These are phyloP conservation scores for Phasianus colchicus DNA, from an alignment of 2,113 vertebrate species.

Conservation along the genomic window DNA sequence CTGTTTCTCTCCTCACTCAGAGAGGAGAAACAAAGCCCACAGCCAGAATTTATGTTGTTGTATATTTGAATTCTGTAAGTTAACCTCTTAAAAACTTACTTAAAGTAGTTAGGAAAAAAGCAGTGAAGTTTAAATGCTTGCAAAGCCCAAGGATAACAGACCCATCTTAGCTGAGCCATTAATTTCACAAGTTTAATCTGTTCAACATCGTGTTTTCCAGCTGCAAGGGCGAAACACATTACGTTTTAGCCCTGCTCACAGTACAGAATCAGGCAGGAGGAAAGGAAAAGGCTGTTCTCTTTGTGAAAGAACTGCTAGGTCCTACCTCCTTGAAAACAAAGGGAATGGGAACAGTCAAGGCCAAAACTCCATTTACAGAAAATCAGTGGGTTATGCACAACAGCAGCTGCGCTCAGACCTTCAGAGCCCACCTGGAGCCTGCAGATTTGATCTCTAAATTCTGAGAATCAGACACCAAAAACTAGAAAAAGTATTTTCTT, in stretches of 20 bases:
- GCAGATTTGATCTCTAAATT: constrained; percentile 18
- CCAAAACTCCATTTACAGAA: constrained; percentile 26
- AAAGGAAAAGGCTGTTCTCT: not conserved
- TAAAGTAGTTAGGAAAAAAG: not conserved
- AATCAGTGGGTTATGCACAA: constrained; percentile 30
- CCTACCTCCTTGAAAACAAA: not conserved
- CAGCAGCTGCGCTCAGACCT: constrained; percentile 1
- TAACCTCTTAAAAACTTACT: not conserved
- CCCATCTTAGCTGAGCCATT: not conserved
- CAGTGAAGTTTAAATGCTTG: not conserved
- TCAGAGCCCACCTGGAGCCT: not conserved
- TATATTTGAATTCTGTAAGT: not conserved
- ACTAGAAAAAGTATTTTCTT: not conserved
- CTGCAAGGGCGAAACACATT: not conserved
- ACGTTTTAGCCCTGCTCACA: not conserved
- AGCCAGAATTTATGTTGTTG: not conserved
- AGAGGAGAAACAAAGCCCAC: constrained; percentile 1
- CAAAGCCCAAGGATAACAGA: not conserved
- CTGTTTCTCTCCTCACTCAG: not conserved
- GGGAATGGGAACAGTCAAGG: not conserved
- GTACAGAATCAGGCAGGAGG: constrained; percentile 14
- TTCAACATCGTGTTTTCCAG: not conserved
- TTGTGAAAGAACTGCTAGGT: not conserved
- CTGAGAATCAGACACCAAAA: not conserved
- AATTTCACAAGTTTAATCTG: not conserved